A percentile compares a stretch with the other conserved stretches of the same genome.
Conservation (phyloP, 2,113 vertebrate genomes). For the Salvelinus namaycush region DNA sequence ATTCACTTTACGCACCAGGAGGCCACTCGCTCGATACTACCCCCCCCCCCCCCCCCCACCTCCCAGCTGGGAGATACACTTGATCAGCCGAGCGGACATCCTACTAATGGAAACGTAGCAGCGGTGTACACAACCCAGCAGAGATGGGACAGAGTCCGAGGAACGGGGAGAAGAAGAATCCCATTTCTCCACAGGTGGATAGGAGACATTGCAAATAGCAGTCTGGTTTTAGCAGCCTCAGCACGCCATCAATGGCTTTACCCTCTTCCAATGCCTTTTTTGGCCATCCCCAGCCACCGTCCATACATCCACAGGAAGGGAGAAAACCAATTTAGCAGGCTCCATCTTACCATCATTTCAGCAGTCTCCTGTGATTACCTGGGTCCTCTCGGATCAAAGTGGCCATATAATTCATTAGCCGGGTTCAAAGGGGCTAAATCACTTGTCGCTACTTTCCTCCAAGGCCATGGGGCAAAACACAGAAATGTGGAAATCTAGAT, state of each 20-base stretch:
- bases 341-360: background rate
- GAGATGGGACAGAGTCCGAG: background rate
- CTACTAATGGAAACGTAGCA: background rate
- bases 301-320: background rate
- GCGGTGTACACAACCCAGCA: background rate
- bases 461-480: too few species aligned
- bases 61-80: background rate
- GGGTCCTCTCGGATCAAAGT: background rate
- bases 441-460: too few species aligned
- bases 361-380: background rate
- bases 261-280: background rate
- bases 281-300: background rate
- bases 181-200: constrained; percentile 48
- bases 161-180: constrained; percentile 14
- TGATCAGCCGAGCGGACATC: constrained; percentile 2
- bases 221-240: background rate
- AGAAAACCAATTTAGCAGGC: background rate
- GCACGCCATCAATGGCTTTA: background rate
- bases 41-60: background rate
- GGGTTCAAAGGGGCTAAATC: too few species aligned
- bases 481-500: too few species aligned
- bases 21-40: constrained; percentile 1
- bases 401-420: too few species aligned
- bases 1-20: constrained; percentile 29
- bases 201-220: constrained; percentile 41